These are phyloP conservation scores for Phalacrocorax carbo DNA, from an alignment of 2,113 vertebrate genomes.

Conservation along the genomic window DNA sequence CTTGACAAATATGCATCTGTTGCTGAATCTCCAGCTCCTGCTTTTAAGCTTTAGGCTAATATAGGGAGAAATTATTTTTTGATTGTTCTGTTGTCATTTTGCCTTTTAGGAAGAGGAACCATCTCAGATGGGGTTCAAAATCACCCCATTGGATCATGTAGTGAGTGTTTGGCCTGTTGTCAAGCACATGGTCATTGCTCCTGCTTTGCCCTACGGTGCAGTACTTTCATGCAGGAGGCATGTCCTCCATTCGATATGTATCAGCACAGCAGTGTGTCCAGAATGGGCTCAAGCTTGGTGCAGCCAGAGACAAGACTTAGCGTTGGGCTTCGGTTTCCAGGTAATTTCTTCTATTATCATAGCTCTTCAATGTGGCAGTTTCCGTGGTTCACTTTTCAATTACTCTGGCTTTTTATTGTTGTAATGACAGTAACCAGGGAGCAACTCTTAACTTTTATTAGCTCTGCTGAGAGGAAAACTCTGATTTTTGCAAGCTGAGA, in stretches of 20 bases:
- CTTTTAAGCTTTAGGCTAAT: neutral
- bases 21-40: neutral
- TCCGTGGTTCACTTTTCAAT: conserved; percentile 48
- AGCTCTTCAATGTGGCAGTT: neutral
- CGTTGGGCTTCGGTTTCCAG: neutral
- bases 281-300: neutral
- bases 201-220: neutral
- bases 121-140: neutral
- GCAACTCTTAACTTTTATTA: conserved; percentile 37
- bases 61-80: neutral
- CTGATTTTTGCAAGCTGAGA: neutral
- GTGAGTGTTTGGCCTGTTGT: neutral
- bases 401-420: conserved; percentile 15
- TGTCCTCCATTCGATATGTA: rapidly evolving
- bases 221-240: neutral
- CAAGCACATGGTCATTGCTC: neutral
- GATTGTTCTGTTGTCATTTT: neutral
- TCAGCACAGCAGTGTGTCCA: neutral
- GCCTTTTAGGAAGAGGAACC: neutral
- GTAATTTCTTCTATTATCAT: neutral
- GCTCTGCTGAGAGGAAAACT: neutral
- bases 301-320: neutral
- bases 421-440: conserved; percentile 29
- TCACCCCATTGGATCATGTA: neutral
- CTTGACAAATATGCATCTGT: neutral